These are phyloP conservation scores for Acipenser ruthenus DNA, from an alignment of 2,797 vertebrate species.

Conservation along the genomic window DNA sequence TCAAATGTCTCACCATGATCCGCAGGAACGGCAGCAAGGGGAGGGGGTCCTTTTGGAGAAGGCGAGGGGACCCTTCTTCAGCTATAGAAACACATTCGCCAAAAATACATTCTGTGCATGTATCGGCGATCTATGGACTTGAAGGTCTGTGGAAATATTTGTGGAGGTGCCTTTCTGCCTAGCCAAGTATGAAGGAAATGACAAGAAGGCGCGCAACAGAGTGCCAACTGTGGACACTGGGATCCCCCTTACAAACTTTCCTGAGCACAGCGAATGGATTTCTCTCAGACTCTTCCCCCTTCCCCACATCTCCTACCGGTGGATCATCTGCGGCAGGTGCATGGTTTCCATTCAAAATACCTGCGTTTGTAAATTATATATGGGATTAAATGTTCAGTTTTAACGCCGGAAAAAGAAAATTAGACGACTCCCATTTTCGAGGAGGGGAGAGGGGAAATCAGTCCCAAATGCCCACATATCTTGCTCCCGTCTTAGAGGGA, in stretches of 20 bases:
- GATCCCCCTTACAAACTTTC: constrained; percentile 27
- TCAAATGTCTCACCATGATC: constrained; percentile 51
- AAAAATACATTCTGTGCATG: constrained; percentile 43
- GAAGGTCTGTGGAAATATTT: constrained; percentile 37
- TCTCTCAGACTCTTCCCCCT: constrained; percentile 29
- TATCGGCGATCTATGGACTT: constrained; percentile 27
- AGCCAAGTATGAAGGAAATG: constrained; percentile 45
- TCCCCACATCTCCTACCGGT: constrained; percentile 24
- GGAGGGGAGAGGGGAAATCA: constrained; percentile 19
- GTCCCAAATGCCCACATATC: constrained; percentile 18
- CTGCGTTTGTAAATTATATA: constrained; percentile 26
- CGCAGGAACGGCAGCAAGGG: constrained; percentile 20
- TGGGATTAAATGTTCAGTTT: constrained; percentile 29
- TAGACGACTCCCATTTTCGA: background rate
- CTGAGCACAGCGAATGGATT: constrained; percentile 8
- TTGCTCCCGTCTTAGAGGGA: constrained; percentile 22
- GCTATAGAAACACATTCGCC: constrained; percentile 36
- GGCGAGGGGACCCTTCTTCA: constrained; percentile 29
- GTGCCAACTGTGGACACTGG: constrained; percentile 34
- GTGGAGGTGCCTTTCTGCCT: constrained; percentile 52
- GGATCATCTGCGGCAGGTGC: constrained; percentile 27
- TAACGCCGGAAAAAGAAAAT: constrained; percentile 18
- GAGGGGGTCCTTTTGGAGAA: constrained; percentile 30
- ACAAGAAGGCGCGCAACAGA: constrained; percentile 34
- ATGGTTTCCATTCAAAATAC: constrained; percentile 19